Evolutionary conservation across 35 echinoderm and acorn worm genomes (phyloP).

Genomic region (Lytechinus pictus): DNA sequence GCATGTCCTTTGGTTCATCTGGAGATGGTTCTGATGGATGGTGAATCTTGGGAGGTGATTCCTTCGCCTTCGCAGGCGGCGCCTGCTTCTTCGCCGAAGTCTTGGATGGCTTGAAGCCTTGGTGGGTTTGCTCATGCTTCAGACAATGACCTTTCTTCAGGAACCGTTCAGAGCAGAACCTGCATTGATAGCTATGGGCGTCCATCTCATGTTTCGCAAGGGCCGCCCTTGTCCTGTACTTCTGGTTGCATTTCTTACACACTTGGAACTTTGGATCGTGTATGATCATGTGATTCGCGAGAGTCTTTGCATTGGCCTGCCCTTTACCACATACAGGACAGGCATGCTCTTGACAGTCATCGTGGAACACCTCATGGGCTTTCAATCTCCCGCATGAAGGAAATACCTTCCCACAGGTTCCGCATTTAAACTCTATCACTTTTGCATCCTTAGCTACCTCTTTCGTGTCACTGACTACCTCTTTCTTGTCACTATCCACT

Average conservation of each 20-base stretch:
- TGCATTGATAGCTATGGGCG: background rate
- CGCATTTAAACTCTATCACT: background rate
- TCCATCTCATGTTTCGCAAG: background rate
- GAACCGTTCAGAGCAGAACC: background rate
- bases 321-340: slow-evolving; percentile 2
- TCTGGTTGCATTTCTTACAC: background rate
- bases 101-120: background rate
- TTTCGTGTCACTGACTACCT: background rate
- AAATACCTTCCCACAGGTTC: background rate
- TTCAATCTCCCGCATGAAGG: background rate
- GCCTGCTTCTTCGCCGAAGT: background rate
- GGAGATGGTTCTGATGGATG: background rate
- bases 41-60: background rate
- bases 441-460: background rate
- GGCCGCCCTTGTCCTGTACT: background rate
- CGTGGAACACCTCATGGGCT: background rate
- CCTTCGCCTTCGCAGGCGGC: background rate
- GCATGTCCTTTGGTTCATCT: background rate
- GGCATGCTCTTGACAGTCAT: background rate
- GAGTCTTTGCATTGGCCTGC: background rate
- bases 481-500: background rate
- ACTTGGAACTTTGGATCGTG: background rate
- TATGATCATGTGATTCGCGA: background rate
- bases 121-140: slow-evolving; percentile 10
- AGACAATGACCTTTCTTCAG: background rate